These are phyloP conservation scores for Drosophila sordidula DNA, from an alignment of 2,888 invertebrate species.

Conservation along the genomic window DNA sequence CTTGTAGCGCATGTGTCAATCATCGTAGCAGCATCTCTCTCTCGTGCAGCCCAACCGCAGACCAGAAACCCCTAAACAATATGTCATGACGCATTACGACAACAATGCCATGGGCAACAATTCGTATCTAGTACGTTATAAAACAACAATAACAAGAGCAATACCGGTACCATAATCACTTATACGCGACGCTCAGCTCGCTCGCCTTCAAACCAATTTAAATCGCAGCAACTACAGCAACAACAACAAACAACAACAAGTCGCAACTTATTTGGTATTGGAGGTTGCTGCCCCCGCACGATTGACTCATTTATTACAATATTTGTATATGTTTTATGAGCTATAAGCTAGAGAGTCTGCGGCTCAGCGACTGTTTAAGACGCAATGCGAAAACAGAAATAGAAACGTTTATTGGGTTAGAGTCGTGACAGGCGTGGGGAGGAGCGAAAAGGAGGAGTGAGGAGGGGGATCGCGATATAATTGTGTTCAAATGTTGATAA, in stretches of 20 bases:
- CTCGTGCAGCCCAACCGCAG: not conserved
- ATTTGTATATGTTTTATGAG: conserved; percentile 24
- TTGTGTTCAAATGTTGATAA: conserved; percentile 17
- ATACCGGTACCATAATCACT: conserved; percentile 40
- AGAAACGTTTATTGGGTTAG: conserved; percentile 60
- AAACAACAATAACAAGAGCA: conserved; percentile 29
- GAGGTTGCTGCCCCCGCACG: conserved; percentile 75
- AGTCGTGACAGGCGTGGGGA: not conserved
- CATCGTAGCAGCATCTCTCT: conserved; percentile 9
- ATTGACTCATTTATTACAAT: conserved; percentile 41
- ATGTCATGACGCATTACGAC: conserved; percentile 51
- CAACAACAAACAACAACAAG: conserved; percentile 21
- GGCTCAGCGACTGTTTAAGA: conserved; percentile 1
- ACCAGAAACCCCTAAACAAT: conserved; percentile 15
- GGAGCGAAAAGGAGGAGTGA: not conserved
- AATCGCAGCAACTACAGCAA: conserved; percentile 32
- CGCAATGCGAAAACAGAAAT: conserved; percentile 15
- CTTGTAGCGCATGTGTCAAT: conserved; percentile 27
- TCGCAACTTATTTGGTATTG: conserved; percentile 58
- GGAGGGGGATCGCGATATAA: conserved; percentile 5
- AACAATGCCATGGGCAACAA: conserved; percentile 43
- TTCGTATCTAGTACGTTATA: conserved; percentile 12
- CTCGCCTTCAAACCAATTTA: conserved; percentile 57
- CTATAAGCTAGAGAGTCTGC: conserved; percentile 11
- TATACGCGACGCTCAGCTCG: conserved; percentile 30